These are phyloP conservation scores for Tympanuchus pallidicinctus DNA, from an alignment of 2,113 vertebrate genomes.

Conservation along the genomic window DNA sequence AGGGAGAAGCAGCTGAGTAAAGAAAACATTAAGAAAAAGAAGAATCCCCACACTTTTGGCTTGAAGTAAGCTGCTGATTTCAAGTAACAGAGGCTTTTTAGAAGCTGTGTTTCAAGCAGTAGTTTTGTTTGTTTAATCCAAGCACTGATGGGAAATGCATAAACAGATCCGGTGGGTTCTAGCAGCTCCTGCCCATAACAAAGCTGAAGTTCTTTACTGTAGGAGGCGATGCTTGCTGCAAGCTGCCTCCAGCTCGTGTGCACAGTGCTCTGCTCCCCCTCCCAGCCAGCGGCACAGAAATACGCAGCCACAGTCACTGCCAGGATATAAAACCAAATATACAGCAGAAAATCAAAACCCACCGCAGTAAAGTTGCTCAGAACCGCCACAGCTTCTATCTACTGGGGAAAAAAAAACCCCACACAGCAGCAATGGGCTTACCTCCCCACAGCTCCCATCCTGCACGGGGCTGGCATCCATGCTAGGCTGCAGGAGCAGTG, in stretches of 20 bases:
- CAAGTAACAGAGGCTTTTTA: not conserved
- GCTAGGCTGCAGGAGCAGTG: not conserved
- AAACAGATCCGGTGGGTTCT: not conserved
- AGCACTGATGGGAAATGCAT: not conserved
- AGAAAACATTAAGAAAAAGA: too few species aligned
- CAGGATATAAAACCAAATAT: not conserved
- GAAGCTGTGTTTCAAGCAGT: not conserved
- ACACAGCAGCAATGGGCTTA: conserved; percentile 21
- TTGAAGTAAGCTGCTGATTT: not conserved
- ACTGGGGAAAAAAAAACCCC: not conserved
- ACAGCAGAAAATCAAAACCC: not conserved
- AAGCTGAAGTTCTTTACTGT: not conserved
- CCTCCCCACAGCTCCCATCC: conserved; percentile 49
- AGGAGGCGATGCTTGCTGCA: not conserved
- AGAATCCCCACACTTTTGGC: not conserved
- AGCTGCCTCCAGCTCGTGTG: not conserved
- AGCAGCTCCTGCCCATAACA: not conserved
- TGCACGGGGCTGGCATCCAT: not conserved
- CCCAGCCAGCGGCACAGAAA: rapidly evolving
- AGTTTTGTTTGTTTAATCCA: conserved; percentile 27
- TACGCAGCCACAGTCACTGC: rapidly evolving
- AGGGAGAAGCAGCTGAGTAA: not conserved
- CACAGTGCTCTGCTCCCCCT: not conserved
- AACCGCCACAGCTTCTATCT: not conserved
- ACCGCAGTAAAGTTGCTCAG: not conserved